Evolutionary conservation across 2,888 invertebrate genomes (phyloP), one percentile per base, ranked within the genome.

Genomic region (Muschampia plurimacula): DNA sequence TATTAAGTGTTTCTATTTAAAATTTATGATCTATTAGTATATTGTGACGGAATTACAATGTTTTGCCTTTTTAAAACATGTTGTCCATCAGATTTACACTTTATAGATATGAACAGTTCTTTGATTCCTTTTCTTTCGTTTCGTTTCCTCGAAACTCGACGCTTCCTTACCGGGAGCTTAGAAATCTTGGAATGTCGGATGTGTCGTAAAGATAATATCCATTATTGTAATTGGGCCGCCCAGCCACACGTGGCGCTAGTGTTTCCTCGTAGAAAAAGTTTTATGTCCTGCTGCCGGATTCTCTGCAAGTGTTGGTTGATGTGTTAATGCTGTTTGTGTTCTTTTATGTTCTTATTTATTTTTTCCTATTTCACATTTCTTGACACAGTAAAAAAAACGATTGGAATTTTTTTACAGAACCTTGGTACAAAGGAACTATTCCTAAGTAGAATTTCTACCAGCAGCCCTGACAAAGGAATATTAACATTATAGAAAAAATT

Each of bases 191-290:
- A 85, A 84, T 82, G 86, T 84, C 86, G 86, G 83, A 83, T 79
- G 81, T 82, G 85, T 87, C 87, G 87, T 91, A 88, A 88, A 89
- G 90, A 91, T 90, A 88, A 90, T 90, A 87, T 87, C 85, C 86
- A 87, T 90, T 89, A 89, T 89, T 89, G 88, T 90, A 92, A 91
- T 91, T 89, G 87, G 89, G 81, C 76, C 82, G 81, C 77, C 28
- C 73, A 76, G 75, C 79, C 83, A 76, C 82, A 85, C 86, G 86
- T 86, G 86, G 78, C 77, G 79, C 59, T 57, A 70, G 12, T 57
- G 66, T 78, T 82, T 82, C 82, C 80, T 79, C 72, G 59, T 77
- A 77, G 80, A 85, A 85, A 84, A 86, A 84, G 82, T 84, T 85
- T 84, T 83, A 83, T 84, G 82, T 84, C 64, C 13, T 57, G 65